Evolutionary conservation across 2,888 invertebrate species (phyloP), one percentile per base, ranked within the genome.

Genomic region (Mythimna loreyi): DNA sequence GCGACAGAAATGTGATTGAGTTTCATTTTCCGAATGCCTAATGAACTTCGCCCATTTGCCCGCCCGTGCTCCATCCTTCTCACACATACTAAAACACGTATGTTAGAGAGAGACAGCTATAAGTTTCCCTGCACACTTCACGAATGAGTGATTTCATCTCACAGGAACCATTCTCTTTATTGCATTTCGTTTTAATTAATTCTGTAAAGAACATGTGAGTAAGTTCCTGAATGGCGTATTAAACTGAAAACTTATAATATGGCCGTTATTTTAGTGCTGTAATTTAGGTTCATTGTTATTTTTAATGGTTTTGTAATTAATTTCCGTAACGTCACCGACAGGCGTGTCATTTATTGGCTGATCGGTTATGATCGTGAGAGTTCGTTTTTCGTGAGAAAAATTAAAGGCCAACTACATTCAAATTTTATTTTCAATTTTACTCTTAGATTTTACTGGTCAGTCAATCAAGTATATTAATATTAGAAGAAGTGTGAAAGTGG

Each of bases 11-110:
- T 91, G 91, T 93, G 91, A 93, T 93, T 89, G 91, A 92, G 90
- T 92, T 93, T 91, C 91, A 92, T 93, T 92, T 92, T 91, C 89
- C 89, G 93, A 92, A 93, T 93, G 91, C 86, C 86, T 93, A 93
- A 93, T 93, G 92, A 93, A 92, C 91, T 88, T 78, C 81, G 81
- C 89, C 93, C 89, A 90, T 92, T 89, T 90, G 79, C 80, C 68
- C 63, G 67, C 71, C 66, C 65, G 57, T 70, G 40, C 75, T 72
- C 78, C 75, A n/a, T 86, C 84, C 72, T 86, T 43, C 59, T 88
- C 79, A 55, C 69, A 61, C 68, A n/a, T 63, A 43, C 7, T n/a
- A 13, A 11, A 9, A 4, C 21, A 11, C 53, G 6, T 71, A 71
- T n/a, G 84, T 65, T 47, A 72, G 82, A 89, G 43, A 58, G 83